These are phyloP conservation scores for Paralichthys olivaceus DNA, from an alignment of 2,113 vertebrate genomes.

Conservation along the genomic window DNA sequence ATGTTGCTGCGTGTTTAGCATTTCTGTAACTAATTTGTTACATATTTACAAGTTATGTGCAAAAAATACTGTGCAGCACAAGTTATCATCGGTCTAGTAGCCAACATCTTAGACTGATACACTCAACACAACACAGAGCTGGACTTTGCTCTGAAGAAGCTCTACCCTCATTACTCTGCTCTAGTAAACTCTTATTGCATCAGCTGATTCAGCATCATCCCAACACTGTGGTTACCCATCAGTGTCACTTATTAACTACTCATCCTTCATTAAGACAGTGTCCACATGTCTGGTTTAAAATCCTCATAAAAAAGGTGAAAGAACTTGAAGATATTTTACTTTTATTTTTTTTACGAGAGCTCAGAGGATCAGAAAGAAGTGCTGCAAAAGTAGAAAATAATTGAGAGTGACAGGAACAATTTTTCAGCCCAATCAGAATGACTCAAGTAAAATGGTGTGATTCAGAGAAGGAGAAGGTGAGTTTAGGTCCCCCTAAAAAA, in stretches of 20 bases:
- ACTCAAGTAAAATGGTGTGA: constrained; percentile 5
- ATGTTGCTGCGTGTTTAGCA: not conserved
- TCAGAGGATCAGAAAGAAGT: not conserved
- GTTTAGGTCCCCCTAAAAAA: constrained; percentile 1
- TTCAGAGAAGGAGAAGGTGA: not conserved
- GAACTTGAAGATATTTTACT: not conserved
- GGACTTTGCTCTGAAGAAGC: constrained; percentile 29
- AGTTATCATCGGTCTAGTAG: not conserved
- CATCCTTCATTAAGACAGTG: not conserved
- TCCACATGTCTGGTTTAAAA: constrained; percentile 5
- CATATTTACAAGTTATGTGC: not conserved
- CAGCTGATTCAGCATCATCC: constrained; percentile 63
- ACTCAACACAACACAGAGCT: constrained; percentile 2
- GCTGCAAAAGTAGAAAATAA: not conserved
- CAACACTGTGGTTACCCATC: constrained; percentile 8
- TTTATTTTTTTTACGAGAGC: constrained; percentile 12
- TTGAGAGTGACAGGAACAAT: not conserved
- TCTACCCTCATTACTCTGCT: constrained; percentile 32
- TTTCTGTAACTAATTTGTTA: not conserved
- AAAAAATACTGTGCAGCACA: not conserved
- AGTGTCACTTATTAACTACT: constrained; percentile 61
- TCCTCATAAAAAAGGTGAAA: constrained; percentile 17
- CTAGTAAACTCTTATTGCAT: constrained; percentile 28
- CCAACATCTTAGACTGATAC: not conserved
- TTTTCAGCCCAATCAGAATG: constrained; percentile 8